Conservation (phyloP, 2,113 vertebrate genomes). For the Empidonax alnorum region DNA sequence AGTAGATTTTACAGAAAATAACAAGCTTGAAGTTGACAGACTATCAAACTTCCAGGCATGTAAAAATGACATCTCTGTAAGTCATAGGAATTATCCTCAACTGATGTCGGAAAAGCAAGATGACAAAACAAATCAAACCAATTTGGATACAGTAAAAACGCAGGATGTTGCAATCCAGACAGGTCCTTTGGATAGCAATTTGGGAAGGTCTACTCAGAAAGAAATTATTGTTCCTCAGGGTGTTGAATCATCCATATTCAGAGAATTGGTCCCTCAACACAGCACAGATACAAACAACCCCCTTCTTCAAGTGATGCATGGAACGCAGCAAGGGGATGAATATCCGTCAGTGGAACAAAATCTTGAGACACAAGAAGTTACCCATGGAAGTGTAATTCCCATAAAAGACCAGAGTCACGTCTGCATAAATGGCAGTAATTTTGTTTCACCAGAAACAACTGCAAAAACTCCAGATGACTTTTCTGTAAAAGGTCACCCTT, state of each 20-base stretch:
- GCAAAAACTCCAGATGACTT: conserved; percentile 41
- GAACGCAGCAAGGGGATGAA: not conserved
- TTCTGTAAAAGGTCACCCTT: conserved; percentile 61
- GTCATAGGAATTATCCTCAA: conserved; percentile 35
- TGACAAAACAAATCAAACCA: conserved; percentile 47
- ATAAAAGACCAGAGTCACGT: not conserved
- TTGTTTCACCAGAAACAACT: conserved; percentile 10
- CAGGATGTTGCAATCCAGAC: conserved; percentile 82
- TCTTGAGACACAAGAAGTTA: not conserved
- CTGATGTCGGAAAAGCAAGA: conserved; percentile 11
- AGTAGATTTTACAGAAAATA: conserved; percentile 53
- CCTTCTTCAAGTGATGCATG: not conserved
- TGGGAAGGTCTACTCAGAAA: not conserved
- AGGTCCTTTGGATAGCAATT: conserved; percentile 11
- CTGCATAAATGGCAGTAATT: conserved; percentile 1
- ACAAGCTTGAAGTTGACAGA: conserved; percentile 47
- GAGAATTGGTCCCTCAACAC: conserved; percentile 2
- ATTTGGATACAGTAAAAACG: conserved; percentile 68
- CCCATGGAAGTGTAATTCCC: not conserved
- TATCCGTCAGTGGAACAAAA: not conserved
- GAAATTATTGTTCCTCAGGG: not conserved
- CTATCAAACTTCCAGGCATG: conserved; percentile 13
- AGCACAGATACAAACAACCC: not conserved
- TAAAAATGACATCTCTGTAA: conserved; percentile 45
- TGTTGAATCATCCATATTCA: conserved; percentile 10